Conservation (phyloP, 2,113 vertebrate species). For the Zapus hudsonius region DNA sequence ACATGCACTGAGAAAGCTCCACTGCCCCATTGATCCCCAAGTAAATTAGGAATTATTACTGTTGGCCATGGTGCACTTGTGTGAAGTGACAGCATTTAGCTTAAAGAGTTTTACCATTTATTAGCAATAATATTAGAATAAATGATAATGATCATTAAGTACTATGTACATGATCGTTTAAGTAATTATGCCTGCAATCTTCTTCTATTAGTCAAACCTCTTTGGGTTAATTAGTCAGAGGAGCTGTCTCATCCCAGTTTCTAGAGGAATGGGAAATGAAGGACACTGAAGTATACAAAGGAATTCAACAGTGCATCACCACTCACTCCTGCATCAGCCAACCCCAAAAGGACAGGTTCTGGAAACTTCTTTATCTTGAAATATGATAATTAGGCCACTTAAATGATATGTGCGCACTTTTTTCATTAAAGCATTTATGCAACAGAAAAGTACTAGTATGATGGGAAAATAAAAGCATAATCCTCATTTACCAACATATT, state of each 20-base stretch:
- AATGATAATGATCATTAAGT: conserved; percentile 74
- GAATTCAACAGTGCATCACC: not conserved
- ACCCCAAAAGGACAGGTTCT: conserved; percentile 36
- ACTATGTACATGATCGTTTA: conserved; percentile 75
- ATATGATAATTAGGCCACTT: conserved; percentile 49
- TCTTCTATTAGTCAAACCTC: conserved; percentile 71
- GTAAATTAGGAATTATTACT: conserved; percentile 63
- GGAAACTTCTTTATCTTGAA: conserved; percentile 46
- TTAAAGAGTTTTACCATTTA: conserved; percentile 60
- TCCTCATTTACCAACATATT: conserved; percentile 39
- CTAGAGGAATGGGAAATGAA: conserved; percentile 59
- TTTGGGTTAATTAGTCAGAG: conserved; percentile 71
- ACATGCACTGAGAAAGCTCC: conserved; percentile 31
- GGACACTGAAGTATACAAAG: not conserved
- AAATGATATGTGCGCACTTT: conserved; percentile 56
- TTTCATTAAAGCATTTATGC: conserved; percentile 45
- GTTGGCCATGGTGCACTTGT: conserved; percentile 50
- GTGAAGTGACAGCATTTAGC: conserved; percentile 59
- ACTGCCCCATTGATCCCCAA: conserved; percentile 26
- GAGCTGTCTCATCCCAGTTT: conserved; percentile 44
- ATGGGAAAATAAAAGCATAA: conserved; percentile 69
- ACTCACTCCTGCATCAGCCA: not conserved
- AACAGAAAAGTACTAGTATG: conserved; percentile 46
- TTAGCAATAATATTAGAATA: conserved; percentile 73
- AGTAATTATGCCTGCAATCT: conserved; percentile 73